A percentile compares a stretch with the other conserved stretches of the same genome.
phyloP scores from a whole-genome alignment of 2,888 invertebrate species.

The Cheilosia variabilis region DNA sequence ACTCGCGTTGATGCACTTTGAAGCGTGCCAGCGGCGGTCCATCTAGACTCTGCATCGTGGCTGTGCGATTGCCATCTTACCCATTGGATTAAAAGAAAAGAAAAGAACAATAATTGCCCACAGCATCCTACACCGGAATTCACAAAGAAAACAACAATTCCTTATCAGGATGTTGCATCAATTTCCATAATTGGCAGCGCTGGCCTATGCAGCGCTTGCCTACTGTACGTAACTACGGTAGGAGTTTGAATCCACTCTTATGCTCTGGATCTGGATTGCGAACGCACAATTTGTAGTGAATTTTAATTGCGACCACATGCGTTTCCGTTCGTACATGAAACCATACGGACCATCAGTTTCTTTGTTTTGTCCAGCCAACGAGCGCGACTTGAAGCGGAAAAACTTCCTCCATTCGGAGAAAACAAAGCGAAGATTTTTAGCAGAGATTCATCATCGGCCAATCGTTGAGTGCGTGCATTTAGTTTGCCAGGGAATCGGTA shows the following conservation, averaged over 20 bases:
- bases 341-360: conserved; percentile 55
- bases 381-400: conserved; percentile 22
- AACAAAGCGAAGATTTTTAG: conserved; percentile 43
- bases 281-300: conserved; percentile 62
- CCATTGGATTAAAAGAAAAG: conserved; percentile 38
- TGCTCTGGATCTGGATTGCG: conserved; percentile 21
- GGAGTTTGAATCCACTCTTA: background rate
- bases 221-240: conserved; percentile 4
- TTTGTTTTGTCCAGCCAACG: conserved; percentile 43
- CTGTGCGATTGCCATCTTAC: conserved; percentile 42
- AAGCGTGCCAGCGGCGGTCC: conserved; percentile 44
- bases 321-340: conserved; percentile 56
- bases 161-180: conserved; percentile 73
- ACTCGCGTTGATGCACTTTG: conserved; percentile 30
- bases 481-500: conserved; percentile 36
- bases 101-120: conserved; percentile 48
- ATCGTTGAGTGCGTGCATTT: background rate
- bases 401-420: conserved; percentile 66
- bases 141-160: conserved; percentile 43
- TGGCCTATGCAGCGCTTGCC: conserved; percentile 5
- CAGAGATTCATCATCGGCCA: conserved; percentile 55
- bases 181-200: conserved; percentile 65
- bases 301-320: conserved; percentile 74
- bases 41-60: background rate
- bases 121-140: conserved; percentile 47